Base-by-base conservation (phyloP, 2,888 invertebrate genomes). In the Sphaerophoria rueppellii region DNA sequence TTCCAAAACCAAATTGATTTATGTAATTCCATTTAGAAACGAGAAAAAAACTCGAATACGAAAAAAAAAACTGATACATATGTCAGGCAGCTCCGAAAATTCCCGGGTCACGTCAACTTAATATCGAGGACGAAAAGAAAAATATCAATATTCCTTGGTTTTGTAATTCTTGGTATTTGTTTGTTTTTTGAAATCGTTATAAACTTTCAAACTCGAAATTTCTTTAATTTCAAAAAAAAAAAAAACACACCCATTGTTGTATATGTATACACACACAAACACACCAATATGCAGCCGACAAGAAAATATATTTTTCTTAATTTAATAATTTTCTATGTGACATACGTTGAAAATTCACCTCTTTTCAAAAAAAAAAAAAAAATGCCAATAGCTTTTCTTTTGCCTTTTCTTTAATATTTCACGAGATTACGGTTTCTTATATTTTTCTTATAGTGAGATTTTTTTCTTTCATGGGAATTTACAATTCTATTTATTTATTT, bases 31-130 rank as follows among this genome's bases (percentile, higher is more conserved):
- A 60, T 46, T 50, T 37, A 24, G 24, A 24, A 24, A 24, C 34
- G 9, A 58, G 40, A 48, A 43, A 14, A 11, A 69, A 7, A 46
- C 70, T 32, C 40, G 16, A 75, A 72, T 16, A n/a, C n/a, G n/a
- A n/a, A n/a, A 67, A 69, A 74, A 65, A 78, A 71, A 65, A 48
- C 67, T 6, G 35, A 50, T 71, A 65, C 71, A 75, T 75, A 75
- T 72, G 83, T 55, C 50, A 79, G 46, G 67, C 60, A 73, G 82
- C 57, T 57, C 12, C 55, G 35, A 52, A 50, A 83, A 72, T 83
- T 75, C 79, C 79, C 83, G 79, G 83, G 79, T 67, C 79, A 75
- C 77, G 63, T 34, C 40, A 57, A 40, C 46, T 14, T 16, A 24
- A 60, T 52, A 65, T 52, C 65, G 11, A 43, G 67, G 4, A 50